Base-by-base conservation (phyloP, 2,888 invertebrate species). In the Drosophila stalkeri region DNA sequence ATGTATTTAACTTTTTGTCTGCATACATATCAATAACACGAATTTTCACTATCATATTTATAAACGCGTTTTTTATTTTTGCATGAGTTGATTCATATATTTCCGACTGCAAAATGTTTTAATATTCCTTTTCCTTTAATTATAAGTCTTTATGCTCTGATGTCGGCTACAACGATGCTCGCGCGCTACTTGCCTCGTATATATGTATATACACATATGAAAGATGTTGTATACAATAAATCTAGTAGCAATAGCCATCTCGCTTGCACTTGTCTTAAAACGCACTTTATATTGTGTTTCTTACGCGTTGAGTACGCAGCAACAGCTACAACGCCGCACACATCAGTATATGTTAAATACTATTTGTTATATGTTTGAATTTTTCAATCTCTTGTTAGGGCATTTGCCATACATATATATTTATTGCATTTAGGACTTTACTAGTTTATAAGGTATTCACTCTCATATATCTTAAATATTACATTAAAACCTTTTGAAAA, bases 241-340 rank as follows among this genome's bases (percentile, higher is more conserved):
- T 75, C 72, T 77, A 72, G 81, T 52, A 73, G 60, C 81, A 75
- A 66, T 87, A 74, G 82, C 85, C 80, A 87, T 83, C 83, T 80
- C 83, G 80, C 87, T 83, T 84, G 82, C 83, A 87, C 84, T 84
- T 81, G 74, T 66, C 70, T 78, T 69, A 68, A 66, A 84, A 64
- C 77, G 64, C 65, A 72, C 66, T 81, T 70, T 72, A 72, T 59
- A 82, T 82, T 63, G 55, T 75, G 74, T 64, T 85, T 69, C 52
- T 69, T 72, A 77, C 63, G 64, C 78, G 64, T 81, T 81, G 72
- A 86, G 78, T 81, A 81, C 72, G 78, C 86, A 86, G 86, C 86
- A 82, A 77, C 77, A 82, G 81, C 81, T 61, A 80, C 68, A 78
- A 44, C 37, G 52, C 75, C 62, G 61, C 64, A 59, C 67, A 44